Conservation (phyloP, 2,888 invertebrate genomes). For the Mimumesa dahlbomi region DNA sequence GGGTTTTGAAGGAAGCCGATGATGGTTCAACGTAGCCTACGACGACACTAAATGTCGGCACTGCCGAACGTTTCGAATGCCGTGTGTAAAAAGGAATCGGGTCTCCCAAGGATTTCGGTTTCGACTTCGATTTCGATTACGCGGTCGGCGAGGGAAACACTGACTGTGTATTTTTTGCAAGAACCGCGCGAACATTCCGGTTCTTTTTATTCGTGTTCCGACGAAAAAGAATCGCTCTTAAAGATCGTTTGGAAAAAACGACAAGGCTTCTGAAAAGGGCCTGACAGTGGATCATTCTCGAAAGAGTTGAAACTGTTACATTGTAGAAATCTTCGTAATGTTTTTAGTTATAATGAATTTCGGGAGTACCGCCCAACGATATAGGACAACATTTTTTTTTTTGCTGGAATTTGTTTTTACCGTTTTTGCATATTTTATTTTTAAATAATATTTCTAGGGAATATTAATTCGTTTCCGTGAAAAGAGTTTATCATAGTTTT, state of each 20-base stretch:
- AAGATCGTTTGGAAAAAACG: constrained; percentile 26
- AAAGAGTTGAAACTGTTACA: constrained; percentile 2
- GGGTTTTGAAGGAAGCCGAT: constrained; percentile 56
- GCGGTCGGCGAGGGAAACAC: constrained; percentile 47
- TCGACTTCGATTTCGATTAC: no score
- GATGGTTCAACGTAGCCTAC: constrained; percentile 53
- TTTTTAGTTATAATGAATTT: constrained; percentile 7
- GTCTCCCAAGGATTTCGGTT: constrained; percentile 35
- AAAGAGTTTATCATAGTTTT: no score
- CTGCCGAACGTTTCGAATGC: constrained; percentile 31
- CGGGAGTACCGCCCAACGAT: constrained; percentile 1
- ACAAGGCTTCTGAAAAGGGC: constrained; percentile 10
- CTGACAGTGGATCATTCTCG: neutral
- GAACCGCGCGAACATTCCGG: constrained; percentile 56
- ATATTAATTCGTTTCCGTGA: no score
- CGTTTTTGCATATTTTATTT: no score
- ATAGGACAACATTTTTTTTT: neutral
- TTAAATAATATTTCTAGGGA: no score
- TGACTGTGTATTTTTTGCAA: constrained; percentile 60
- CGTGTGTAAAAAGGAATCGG: constrained; percentile 40
- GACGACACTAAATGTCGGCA: constrained; percentile 54
- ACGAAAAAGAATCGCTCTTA: constrained; percentile 28
- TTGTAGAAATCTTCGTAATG: constrained; percentile 30
- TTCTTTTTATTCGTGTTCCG: constrained; percentile 24
- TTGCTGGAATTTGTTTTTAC: no score